Evolutionary conservation across 2,888 invertebrate species (phyloP).

Genomic region (Ophion slaviceki): DNA sequence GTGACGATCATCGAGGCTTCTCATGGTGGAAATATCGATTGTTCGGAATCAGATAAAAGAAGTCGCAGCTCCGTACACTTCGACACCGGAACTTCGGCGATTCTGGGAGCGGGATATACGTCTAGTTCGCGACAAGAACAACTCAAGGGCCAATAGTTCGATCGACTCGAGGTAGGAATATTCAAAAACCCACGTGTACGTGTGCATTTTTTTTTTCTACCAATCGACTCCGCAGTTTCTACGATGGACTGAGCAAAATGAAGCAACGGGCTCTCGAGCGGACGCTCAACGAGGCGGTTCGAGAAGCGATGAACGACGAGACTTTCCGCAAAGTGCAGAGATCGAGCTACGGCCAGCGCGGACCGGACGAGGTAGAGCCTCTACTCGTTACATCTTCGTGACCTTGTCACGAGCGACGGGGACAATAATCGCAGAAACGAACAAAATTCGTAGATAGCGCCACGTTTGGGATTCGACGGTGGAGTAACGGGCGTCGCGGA

Average conservation of each 20-base stretch:
- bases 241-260: slow-evolving; percentile 83
- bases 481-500: slow-evolving; percentile 45
- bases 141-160: slow-evolving; percentile 77
- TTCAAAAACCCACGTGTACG: neutral
- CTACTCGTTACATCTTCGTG: neutral
- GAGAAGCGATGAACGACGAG: slow-evolving; percentile 88
- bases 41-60: slow-evolving; percentile 87
- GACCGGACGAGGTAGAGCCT: slow-evolving; percentile 86
- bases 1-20: neutral
- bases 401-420: neutral
- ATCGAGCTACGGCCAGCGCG: slow-evolving; percentile 89
- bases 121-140: slow-evolving; percentile 87
- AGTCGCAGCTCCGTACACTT: slow-evolving; percentile 92
- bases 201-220: neutral
- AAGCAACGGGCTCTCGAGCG: slow-evolving; percentile 85
- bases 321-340: slow-evolving; percentile 90
- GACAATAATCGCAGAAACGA: neutral
- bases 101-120: slow-evolving; percentile 92
- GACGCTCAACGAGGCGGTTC: slow-evolving; percentile 87
- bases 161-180: slow-evolving; percentile 76
- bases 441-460: slow-evolving; percentile 71
- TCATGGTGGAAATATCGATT: neutral
- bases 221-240: slow-evolving; percentile 80
- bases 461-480: slow-evolving; percentile 74
- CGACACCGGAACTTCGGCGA: slow-evolving; percentile 89